A percentile compares a stretch with the other conserved stretches of the same genome.
Conservation (phyloP, 2,797 vertebrate species). For the Notoglanidium macrostoma region DNA sequence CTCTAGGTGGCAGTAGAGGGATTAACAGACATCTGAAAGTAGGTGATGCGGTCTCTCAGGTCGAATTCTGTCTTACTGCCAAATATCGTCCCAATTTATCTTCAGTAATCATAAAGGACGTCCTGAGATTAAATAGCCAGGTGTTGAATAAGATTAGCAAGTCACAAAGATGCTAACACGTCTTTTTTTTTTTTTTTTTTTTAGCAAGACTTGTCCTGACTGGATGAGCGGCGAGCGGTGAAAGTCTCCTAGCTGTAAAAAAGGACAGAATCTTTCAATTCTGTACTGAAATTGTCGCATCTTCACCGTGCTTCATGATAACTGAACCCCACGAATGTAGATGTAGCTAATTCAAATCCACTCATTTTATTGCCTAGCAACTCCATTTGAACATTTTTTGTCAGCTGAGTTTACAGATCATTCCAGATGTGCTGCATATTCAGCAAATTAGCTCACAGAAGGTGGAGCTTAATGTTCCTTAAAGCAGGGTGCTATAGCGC, state of each 20-base stretch:
- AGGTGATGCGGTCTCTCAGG: background rate
- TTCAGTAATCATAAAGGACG: background rate
- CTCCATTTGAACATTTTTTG: background rate
- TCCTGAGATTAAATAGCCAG: background rate
- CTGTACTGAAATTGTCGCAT: background rate
- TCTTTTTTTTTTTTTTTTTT: no score
- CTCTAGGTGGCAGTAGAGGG: conserved; percentile 4
- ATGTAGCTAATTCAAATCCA: background rate
- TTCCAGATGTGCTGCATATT: background rate
- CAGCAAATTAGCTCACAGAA: background rate
- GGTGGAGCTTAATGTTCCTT: background rate
- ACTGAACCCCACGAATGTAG: background rate
- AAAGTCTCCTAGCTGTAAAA: no score
- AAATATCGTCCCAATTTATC: background rate
- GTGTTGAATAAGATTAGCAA: no score
- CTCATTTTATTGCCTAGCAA: background rate
- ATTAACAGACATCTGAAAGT: background rate
- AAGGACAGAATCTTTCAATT: background rate
- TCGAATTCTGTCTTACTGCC: background rate
- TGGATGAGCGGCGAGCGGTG: no score
- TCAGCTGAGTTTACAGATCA: background rate
- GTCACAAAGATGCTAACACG: no score
- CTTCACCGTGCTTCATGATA: background rate
- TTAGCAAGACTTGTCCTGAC: no score
- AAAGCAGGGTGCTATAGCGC: background rate